phyloP scores from a whole-genome alignment of 2,113 vertebrate genomes.

The Dendropsophus ebraccatus region DNA sequence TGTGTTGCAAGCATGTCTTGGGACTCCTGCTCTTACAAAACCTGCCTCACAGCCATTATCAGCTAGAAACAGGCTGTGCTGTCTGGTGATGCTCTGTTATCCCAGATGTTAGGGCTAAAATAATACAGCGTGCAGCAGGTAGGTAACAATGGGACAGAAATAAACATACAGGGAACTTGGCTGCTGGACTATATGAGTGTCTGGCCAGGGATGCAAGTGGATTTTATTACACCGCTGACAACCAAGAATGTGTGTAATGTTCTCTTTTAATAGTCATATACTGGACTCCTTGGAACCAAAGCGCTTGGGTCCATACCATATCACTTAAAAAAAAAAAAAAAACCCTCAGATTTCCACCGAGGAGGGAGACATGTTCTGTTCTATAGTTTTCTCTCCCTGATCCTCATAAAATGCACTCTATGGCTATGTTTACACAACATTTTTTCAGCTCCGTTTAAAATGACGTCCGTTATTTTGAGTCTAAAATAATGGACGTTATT shows the following conservation, averaged over 20 bases:
- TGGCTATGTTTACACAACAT: too few species aligned
- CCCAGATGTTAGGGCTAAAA: slow-evolving; percentile 53
- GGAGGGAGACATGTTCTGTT: too few species aligned
- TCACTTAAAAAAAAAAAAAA: too few species aligned
- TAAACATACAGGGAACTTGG: not conserved
- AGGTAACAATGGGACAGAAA: slow-evolving; percentile 28
- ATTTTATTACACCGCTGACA: not conserved
- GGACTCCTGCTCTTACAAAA: slow-evolving; percentile 38
- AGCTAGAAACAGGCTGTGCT: slow-evolving; percentile 48
- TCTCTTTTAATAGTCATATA: not conserved
- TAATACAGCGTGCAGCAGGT: slow-evolving; percentile 21
- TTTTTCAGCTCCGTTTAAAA: too few species aligned
- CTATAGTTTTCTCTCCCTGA: too few species aligned
- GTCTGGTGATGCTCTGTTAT: slow-evolving; percentile 27
- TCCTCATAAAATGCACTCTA: too few species aligned
- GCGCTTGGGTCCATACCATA: not conserved
- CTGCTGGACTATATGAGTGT: not conserved
- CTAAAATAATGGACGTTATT: too few species aligned
- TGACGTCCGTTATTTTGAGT: too few species aligned
- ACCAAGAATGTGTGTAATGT: not conserved
- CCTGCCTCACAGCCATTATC: slow-evolving; percentile 52
- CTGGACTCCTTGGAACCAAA: not conserved
- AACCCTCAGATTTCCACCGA: too few species aligned
- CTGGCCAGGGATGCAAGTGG: not conserved
- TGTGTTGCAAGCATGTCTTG: slow-evolving; percentile 45